Evolutionary conservation across 37 sponge, comb jelly and placozoan species (phyloP).

Genomic region (Theonella swinhoei): DNA sequence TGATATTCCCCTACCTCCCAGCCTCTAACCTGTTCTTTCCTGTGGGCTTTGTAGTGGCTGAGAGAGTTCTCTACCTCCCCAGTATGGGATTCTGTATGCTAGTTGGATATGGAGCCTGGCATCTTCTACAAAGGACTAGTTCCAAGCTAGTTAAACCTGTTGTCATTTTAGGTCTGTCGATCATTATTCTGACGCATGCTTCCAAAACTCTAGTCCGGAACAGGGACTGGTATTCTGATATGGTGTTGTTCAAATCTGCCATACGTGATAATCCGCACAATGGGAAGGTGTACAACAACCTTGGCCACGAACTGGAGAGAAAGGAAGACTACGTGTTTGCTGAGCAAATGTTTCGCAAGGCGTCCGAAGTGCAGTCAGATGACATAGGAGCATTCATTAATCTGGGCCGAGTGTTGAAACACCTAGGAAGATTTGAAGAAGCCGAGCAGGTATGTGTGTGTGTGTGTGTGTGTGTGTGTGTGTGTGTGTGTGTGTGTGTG

Average conservation of each 20-base stretch:
- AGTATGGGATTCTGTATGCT: constrained; percentile 71
- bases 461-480: not conserved
- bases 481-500: no score
- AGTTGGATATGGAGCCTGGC: constrained; percentile 16
- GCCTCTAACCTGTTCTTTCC: constrained; percentile 97
- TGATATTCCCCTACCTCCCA: constrained; percentile 92
- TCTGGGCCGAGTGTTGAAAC: constrained; percentile 74
- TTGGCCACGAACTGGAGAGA: constrained; percentile 83
- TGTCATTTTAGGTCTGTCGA: not conserved
- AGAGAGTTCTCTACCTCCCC: constrained; percentile 90
- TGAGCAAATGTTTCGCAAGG: constrained; percentile 71
- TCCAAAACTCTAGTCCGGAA: constrained; percentile 74
- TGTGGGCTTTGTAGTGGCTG: constrained; percentile 97
- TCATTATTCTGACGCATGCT: constrained; percentile 37
- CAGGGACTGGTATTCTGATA: constrained; percentile 76
- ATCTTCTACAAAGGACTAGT: not conserved
- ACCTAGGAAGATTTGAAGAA: constrained; percentile 34
- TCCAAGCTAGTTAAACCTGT: not conserved
- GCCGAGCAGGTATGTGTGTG: constrained; percentile 60
- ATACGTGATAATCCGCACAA: constrained; percentile 75
- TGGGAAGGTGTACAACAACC: constrained; percentile 89
- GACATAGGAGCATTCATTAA: constrained; percentile 88
- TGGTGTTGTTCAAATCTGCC: constrained; percentile 68
- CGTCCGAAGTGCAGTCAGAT: constrained; percentile 75
- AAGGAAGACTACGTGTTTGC: constrained; percentile 43